Evolutionary conservation across 2,113 vertebrate genomes (phyloP).

Genomic region (Macroglossus sobrinus): DNA sequence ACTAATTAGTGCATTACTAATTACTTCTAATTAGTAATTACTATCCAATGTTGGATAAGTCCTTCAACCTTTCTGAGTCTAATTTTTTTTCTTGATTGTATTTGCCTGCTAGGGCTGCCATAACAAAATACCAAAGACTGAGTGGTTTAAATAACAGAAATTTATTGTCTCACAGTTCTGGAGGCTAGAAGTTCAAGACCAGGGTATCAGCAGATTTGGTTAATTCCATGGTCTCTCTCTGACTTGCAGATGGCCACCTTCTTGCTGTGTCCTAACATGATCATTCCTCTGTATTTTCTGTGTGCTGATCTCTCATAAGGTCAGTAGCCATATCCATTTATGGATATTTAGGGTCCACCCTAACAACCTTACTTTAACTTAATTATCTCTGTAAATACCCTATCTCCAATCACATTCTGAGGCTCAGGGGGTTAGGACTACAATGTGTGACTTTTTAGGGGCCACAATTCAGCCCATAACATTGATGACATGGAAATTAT

Average conservation of each 20-base stretch:
- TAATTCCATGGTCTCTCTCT: background rate
- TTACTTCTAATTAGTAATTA: background rate
- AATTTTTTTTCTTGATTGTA: background rate
- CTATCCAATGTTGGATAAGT: background rate
- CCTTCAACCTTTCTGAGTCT: background rate
- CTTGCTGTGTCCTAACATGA: background rate
- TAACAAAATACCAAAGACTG: background rate
- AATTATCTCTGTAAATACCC: background rate
- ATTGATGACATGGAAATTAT: background rate
- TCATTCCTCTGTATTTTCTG: background rate
- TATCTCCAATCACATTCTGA: background rate
- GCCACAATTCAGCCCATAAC: background rate
- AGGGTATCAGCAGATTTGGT: background rate
- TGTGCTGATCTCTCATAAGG: background rate
- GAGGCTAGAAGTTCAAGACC: background rate
- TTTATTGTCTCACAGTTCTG: background rate
- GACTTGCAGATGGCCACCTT: background rate
- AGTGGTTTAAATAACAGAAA: background rate
- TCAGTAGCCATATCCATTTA: background rate
- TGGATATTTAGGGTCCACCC: background rate
- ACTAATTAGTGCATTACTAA: background rate
- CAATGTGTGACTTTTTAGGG: background rate
- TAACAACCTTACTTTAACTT: fast-evolving
- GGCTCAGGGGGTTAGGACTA: background rate
- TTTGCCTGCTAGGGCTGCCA: background rate